Percentiles rank a stretch among this genome's conserved stretches.
phyloP scores from a whole-genome alignment of 1,140 invertebrate genomes.

The Theocolax elegans region DNA sequence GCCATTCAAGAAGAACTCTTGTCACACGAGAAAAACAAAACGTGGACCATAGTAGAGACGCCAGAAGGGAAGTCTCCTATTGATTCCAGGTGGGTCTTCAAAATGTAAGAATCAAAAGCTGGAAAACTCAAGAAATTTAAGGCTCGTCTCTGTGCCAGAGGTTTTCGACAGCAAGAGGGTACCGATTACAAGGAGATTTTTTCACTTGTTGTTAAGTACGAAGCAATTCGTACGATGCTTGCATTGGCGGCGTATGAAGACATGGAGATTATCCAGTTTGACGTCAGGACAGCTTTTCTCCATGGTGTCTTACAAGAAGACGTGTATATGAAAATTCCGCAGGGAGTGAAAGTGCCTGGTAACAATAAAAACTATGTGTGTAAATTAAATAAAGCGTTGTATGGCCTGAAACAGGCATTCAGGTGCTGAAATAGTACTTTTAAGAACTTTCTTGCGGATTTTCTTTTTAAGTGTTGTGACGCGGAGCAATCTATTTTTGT shows the following conservation, averaged over 20 bases:
- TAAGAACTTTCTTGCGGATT: conserved; percentile 45
- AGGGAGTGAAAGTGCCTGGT: conserved; percentile 42
- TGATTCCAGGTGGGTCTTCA: too few species aligned
- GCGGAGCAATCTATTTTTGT: conserved; percentile 50
- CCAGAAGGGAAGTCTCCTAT: too few species aligned
- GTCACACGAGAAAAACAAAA: too few species aligned
- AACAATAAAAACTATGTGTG: background rate
- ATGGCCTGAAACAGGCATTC: conserved; percentile 43
- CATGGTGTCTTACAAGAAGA: conserved; percentile 49
- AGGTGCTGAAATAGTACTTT: conserved; percentile 48
- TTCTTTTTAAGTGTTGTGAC: conserved; percentile 43
- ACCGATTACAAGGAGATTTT: conserved; percentile 52
- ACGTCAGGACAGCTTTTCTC: conserved; percentile 49
- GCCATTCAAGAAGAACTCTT: too few species aligned
- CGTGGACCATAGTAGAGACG: too few species aligned
- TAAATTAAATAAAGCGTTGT: too few species aligned
- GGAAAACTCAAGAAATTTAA: too few species aligned
- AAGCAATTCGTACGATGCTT: conserved; percentile 50
- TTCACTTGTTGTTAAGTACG: conserved; percentile 45
- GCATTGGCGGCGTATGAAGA: conserved; percentile 31
- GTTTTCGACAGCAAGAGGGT: too few species aligned
- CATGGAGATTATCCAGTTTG: conserved; percentile 42
- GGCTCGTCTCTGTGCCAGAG: too few species aligned
- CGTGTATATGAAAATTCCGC: conserved; percentile 52
- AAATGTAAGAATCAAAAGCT: too few species aligned